A percentile compares a stretch with the other conserved stretches of the same genome.
Conservation (phyloP, 2,113 vertebrate genomes). For the Tor tambroides region DNA sequence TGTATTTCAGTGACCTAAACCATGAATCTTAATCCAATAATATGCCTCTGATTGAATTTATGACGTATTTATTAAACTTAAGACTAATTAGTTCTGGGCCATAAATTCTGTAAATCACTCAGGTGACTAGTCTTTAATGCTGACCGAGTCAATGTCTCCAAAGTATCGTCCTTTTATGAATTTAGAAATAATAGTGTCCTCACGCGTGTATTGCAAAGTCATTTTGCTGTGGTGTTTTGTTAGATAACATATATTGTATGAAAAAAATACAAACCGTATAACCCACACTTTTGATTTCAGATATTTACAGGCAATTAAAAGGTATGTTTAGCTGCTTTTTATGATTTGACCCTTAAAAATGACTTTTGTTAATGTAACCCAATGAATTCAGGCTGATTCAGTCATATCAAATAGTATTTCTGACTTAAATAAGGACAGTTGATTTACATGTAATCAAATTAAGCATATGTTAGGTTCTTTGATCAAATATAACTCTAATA, state of each 20-base stretch:
- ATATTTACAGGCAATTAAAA: neutral
- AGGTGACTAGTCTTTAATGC: conserved; percentile 52
- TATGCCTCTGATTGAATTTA: conserved; percentile 73
- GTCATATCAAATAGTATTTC: neutral
- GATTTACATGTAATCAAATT: neutral
- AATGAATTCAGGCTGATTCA: neutral
- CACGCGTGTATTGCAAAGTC: conserved; percentile 22
- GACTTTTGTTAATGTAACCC: neutral
- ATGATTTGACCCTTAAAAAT: neutral
- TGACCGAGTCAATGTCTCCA: conserved; percentile 37
- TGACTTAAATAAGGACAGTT: neutral
- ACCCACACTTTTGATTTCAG: neutral
- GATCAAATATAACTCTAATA: neutral
- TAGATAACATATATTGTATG: neutral
- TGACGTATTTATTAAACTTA: conserved; percentile 80
- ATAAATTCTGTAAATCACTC: conserved; percentile 77
- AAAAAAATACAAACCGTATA: neutral
- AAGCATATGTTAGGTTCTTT: neutral
- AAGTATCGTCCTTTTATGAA: conserved; percentile 28
- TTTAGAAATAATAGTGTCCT: conserved; percentile 42
- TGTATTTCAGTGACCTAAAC: conserved; percentile 65
- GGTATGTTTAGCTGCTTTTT: neutral
- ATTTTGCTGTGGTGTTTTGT: neutral
- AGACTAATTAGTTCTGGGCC: conserved; percentile 77
- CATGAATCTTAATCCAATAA: conserved; percentile 73